Base-by-base conservation (phyloP, 2,113 vertebrate species). In the Prolemur simus region DNA sequence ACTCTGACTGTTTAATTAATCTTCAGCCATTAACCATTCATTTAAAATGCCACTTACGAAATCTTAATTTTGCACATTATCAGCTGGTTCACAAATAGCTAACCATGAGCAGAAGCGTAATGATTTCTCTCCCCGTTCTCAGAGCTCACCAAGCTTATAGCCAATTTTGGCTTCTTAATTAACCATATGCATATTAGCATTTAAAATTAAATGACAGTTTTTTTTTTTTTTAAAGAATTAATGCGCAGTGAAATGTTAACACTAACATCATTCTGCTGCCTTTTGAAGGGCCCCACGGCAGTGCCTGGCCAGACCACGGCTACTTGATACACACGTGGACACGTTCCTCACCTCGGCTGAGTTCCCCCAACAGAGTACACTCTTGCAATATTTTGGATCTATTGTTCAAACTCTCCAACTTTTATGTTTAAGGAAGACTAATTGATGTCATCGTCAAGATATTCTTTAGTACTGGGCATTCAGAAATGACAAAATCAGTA, bases 1-100 rank as follows among this genome's bases (percentile, higher is more conserved):
- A 98, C 98, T 97, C 95, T 97, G 98, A 97, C 97, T 98, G 95
- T 98, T 98, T 99, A 99, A 99, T 99, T 99, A 99, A 99, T 99
- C 97, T 98, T 97, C 97, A 98, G 96, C 98, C 98, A 99, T 98
- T 98, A 98, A 98, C 98, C 97, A 98, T 98, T 99, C 98, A 98
- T 98, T 98, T 98, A 98, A 98, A 99, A 99, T 98, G 98, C 97
- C 98, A 98, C 97, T 98, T 98, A 97, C 27, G 1, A 98, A 99
- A 99, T 98, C 98, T 98, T 98, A 97, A 98, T 99, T 99, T 98
- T 99, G 98, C 98, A 98, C 97, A 98, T 98, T 98, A 99, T 98
- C 98, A 98, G 96, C 97, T 98, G 97, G 98, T 98, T 99, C 98
- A 98, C 98, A 98, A 98, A 98, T 93, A 98, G 98, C 98, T 98